These are phyloP conservation scores for Axea sp. DNA, from an alignment of 2,888 invertebrate species.

Conservation along the genomic window DNA sequence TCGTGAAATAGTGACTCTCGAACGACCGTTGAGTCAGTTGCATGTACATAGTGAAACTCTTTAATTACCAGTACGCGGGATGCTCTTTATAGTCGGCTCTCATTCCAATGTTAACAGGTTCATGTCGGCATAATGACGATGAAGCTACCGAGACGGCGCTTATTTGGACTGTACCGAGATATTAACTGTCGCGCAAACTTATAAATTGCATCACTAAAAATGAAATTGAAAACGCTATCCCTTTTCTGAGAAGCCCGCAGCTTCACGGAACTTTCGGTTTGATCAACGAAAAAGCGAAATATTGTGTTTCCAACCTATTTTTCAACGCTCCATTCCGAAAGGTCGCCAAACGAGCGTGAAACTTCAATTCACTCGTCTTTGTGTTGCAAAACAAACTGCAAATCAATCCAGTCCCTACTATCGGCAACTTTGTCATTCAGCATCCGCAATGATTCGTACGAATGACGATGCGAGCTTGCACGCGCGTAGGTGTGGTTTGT, in stretches of 20 bases:
- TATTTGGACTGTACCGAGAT: conserved; percentile 41
- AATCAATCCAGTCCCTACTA: too few species aligned
- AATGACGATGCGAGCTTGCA: too few species aligned
- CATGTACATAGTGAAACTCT: conserved; percentile 48
- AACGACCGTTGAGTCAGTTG: conserved; percentile 32
- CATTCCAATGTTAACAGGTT: conserved; percentile 56
- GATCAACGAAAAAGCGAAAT: not conserved
- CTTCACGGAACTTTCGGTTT: not conserved
- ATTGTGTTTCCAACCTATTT: too few species aligned
- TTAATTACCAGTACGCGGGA: conserved; percentile 45
- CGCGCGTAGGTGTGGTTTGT: conserved; percentile 60
- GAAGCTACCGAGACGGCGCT: conserved; percentile 26
- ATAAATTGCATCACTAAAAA: conserved; percentile 36
- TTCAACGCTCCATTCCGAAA: too few species aligned
- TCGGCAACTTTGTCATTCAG: too few species aligned
- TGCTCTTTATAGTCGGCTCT: conserved; percentile 42
- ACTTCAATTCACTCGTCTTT: too few species aligned
- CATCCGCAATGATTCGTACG: too few species aligned
- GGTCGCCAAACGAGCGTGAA: too few species aligned
- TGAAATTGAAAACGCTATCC: conserved; percentile 36
- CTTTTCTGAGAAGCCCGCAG: not conserved
- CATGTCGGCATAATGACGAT: conserved; percentile 52
- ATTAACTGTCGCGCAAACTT: conserved; percentile 33
- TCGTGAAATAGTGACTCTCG: conserved; percentile 38
- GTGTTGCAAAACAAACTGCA: too few species aligned